Evolutionary conservation across 2,888 invertebrate species (phyloP), one percentile per base, ranked within the genome.

Genomic region (Idaea straminata): DNA sequence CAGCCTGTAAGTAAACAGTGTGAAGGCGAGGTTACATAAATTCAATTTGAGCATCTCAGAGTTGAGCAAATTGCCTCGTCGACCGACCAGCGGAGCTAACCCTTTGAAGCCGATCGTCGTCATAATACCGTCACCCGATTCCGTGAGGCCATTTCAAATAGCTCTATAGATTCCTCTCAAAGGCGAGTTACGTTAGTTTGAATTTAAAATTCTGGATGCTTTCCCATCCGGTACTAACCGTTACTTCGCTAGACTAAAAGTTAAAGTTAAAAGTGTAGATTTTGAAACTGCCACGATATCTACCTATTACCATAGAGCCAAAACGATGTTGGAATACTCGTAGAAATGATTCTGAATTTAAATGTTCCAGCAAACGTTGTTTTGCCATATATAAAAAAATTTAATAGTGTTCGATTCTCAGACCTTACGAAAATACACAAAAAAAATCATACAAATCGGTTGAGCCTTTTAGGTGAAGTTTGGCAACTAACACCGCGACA

Each of bases 1-100:
- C 64, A 25, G 25, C 25, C 25, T 25, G 74, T 81, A 69, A 74
- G 74, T 83, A 71, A 62, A 65, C 62, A 64, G 73, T 73, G 72
- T 77, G 70, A 82, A 81, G 79, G 81, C 76, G 81, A 82, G 83
- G 86, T 87, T 85, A 86, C 84, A 88, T 87, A 87, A 89, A 91
- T 89, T 91, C 85, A 89, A 89, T 90, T 89, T 82, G 79, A 80
- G 78, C 81, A 85, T 84, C 84, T 88, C 86, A 81, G 85, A 83
- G 83, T 77, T 80, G 79, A 79, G 83, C 84, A 87, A 90, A 89
- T 89, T 89, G 88, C 82, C 83, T 82, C 81, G 74, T 78, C 80
- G 80, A 76, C 83, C 81, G 82, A 82, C 77, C 75, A 82, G 75
- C 77, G 74, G 71, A 83, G 82, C 80, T 81, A 82, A 80, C 84